Conservation (phyloP, 1,140 invertebrate species). For the Dryas iulia region DNA sequence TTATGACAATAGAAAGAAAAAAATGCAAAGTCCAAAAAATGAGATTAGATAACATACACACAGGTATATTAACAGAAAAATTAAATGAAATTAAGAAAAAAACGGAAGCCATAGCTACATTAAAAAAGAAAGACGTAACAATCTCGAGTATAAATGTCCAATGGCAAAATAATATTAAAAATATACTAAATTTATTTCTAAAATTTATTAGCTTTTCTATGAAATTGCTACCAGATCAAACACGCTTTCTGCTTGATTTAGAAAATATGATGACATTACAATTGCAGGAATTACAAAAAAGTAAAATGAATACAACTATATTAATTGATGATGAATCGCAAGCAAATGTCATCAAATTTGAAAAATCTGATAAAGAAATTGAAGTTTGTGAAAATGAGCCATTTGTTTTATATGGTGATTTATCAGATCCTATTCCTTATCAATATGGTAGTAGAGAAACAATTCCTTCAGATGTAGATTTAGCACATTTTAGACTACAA, state of each 20-base stretch:
- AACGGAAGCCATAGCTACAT: slow-evolving; percentile 41
- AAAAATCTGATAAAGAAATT: slow-evolving; percentile 25
- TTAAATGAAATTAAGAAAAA: slow-evolving; percentile 52
- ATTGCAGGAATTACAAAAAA: slow-evolving; percentile 63
- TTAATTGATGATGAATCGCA: slow-evolving; percentile 48
- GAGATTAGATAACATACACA: slow-evolving; percentile 53
- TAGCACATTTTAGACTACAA: slow-evolving; percentile 54
- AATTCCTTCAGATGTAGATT: slow-evolving; percentile 54
- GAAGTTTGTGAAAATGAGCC: slow-evolving; percentile 47
- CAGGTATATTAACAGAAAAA: slow-evolving; percentile 48
- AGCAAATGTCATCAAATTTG: slow-evolving; percentile 52
- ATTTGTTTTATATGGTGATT: slow-evolving; percentile 55
- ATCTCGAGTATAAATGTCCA: slow-evolving; percentile 55
- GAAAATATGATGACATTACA: slow-evolving; percentile 68
- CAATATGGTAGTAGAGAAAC: slow-evolving; percentile 64
- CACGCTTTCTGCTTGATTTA: slow-evolving; percentile 65
- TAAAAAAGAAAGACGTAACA: slow-evolving; percentile 44
- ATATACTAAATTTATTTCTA: slow-evolving; percentile 60
- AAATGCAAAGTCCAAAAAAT: slow-evolving; percentile 67
- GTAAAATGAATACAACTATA: slow-evolving; percentile 36
- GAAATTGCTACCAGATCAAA: slow-evolving; percentile 67
- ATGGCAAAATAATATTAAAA: slow-evolving; percentile 67
- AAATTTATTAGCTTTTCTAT: slow-evolving; percentile 70
- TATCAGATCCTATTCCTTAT: slow-evolving; percentile 42
- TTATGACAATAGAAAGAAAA: slow-evolving; percentile 68